Percentiles rank a stretch among this genome's conserved stretches.
Conservation (phyloP, 30 jellyfish, hydroid and myxozoan genomes). For the Mastigias papua region DNA sequence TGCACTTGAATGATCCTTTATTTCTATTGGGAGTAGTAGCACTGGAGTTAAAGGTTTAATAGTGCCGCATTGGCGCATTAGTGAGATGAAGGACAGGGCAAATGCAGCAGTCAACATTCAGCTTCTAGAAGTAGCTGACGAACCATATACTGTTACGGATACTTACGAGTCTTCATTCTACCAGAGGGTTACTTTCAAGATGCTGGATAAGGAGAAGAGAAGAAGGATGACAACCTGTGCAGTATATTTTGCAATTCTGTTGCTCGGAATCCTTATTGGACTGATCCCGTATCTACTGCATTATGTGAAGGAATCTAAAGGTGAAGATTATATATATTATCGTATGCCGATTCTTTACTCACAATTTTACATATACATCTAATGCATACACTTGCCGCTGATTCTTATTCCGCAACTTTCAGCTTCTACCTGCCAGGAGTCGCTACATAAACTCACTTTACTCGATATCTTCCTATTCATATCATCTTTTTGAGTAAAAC, state of each 20-base stretch:
- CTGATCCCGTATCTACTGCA: slow-evolving; percentile 52
- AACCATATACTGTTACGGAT: slow-evolving; percentile 32
- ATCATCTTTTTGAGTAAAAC: too few species aligned
- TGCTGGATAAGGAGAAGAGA: slow-evolving; percentile 62
- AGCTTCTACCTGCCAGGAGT: too few species aligned
- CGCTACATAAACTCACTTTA: too few species aligned
- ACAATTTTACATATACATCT: too few species aligned
- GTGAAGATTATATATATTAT: not conserved
- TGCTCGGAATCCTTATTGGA: slow-evolving; percentile 58
- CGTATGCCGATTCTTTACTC: not conserved
- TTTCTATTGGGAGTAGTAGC: not conserved
- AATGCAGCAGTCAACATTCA: slow-evolving; percentile 31
- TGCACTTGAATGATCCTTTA: not conserved
- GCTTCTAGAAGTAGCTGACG: slow-evolving; percentile 39
- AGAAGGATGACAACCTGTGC: slow-evolving; percentile 51
- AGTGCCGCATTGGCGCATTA: not conserved
- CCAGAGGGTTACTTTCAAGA: slow-evolving; percentile 64
- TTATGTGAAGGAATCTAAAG: slow-evolving; percentile 53
- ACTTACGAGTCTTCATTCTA: slow-evolving; percentile 47
- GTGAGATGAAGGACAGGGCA: slow-evolving; percentile 11
- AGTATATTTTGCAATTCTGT: slow-evolving; percentile 52
- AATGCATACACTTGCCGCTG: too few species aligned
- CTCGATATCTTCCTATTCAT: too few species aligned
- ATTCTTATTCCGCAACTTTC: too few species aligned
- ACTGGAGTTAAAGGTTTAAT: not conserved